Evolutionary conservation across 2,888 invertebrate species (phyloP), one percentile per base, ranked within the genome.

Genomic region (Mythimna pallens): DNA sequence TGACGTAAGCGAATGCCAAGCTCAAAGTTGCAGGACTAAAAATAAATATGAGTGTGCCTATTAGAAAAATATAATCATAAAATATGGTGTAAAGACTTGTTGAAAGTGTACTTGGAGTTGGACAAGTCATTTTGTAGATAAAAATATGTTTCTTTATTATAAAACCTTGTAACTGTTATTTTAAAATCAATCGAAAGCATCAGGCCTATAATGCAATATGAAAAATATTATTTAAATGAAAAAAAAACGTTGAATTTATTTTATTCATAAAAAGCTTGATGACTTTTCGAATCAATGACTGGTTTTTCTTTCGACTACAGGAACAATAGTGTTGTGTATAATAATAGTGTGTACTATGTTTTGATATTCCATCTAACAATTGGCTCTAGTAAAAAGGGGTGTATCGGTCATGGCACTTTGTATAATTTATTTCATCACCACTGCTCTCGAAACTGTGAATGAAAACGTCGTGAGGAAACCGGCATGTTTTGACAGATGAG

Each of bases 21-120:
- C 79, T 70, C 58, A 59, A 52, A 65, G 64, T 70, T 78, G 73
- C 59, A 52, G 34, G 54, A 62, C 67, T 81, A 79, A 68, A 82
- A 74, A 70, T 82, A 74, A 59, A 64, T 70, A 67, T 50, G 43
- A 40, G 52, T 50, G 14, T 69, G 40, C 62, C 70, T 74, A 79
- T 70, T 69, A 70, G 12, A 66, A 72, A 71, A 72, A 63, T 68
- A 59, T 59, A 22, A 77, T 65, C 63, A 40, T 59, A 64, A 73
- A 80, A 64, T 43, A 34, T 50, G 47, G 64, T 64, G 22, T 10
- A 64, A 62, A 8, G 22, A 52, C 54, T 71, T 71, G 65, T 71
- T 62, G 25, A 65, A 70, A 76, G 40, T 40, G 57, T 50, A 25
- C 40, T 40, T 47, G 7, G 0, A 62, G 9, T 54, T 67, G 5